These are phyloP conservation scores for Strongylocentrotus purpuratus DNA, from an alignment of 35 echinoderm and acorn worm genomes.

Conservation along the genomic window DNA sequence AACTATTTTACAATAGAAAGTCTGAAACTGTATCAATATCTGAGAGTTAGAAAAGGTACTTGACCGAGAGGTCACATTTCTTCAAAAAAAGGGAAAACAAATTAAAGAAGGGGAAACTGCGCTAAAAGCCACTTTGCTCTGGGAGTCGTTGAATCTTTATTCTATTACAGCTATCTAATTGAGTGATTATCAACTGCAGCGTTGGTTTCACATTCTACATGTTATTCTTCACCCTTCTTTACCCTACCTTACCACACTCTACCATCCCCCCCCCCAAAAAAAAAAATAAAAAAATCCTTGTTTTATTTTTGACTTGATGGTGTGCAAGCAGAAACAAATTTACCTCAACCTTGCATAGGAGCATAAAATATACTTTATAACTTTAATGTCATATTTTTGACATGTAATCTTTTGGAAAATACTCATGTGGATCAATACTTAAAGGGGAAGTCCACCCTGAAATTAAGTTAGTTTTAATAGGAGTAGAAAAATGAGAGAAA, in stretches of 20 bases:
- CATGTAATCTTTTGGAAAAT: too few species aligned
- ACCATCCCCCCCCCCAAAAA: too few species aligned
- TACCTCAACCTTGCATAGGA: neutral
- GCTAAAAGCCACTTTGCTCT: neutral
- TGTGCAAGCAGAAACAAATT: neutral
- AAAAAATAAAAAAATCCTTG: too few species aligned
- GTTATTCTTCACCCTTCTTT: neutral
- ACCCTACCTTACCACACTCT: neutral
- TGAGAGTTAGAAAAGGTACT: neutral
- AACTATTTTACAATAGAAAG: neutral
- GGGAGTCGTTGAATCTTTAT: neutral
- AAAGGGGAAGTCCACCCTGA: too few species aligned
- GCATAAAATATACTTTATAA: too few species aligned
- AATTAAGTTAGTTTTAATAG: too few species aligned
- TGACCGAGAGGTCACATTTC: constrained; percentile 14
- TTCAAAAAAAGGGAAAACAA: constrained; percentile 21
- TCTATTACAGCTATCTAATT: constrained; percentile 5
- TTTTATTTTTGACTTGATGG: neutral
- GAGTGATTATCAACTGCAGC: neutral
- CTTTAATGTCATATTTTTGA: too few species aligned
- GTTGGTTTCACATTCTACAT: neutral
- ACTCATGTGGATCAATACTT: too few species aligned
- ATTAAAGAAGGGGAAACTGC: constrained; percentile 17
- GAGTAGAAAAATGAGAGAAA: too few species aligned
- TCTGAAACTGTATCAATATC: neutral